Evolutionary conservation across 2,888 invertebrate genomes (phyloP).

Genomic region (Cantharis flavilabris): DNA sequence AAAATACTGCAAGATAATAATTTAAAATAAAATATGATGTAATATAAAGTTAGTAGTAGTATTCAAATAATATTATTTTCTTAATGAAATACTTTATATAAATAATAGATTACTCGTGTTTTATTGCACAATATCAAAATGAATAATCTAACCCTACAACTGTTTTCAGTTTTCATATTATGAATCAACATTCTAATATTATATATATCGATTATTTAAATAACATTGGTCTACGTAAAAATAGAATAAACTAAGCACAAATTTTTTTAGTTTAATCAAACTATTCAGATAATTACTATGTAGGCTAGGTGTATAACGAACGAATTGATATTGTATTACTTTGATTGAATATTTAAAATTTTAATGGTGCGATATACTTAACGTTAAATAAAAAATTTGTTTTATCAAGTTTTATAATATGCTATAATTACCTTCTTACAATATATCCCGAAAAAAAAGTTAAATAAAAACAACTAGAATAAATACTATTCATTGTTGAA

Average conservation of each 20-base stretch:
- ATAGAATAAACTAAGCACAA: not conserved
- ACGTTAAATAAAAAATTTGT: not conserved
- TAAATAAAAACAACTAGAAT: not conserved
- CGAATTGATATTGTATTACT: too few species aligned
- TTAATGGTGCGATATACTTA: not conserved
- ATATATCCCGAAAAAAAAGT: not conserved
- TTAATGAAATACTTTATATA: not conserved
- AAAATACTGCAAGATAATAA: too few species aligned
- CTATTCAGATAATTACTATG: not conserved
- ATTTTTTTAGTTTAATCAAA: not conserved
- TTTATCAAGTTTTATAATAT: not conserved
- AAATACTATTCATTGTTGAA: too few species aligned
- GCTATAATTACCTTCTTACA: not conserved
- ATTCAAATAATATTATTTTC: not conserved
- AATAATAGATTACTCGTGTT: not conserved
- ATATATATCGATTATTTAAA: not conserved
- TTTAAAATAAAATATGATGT: too few species aligned
- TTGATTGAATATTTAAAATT: not conserved
- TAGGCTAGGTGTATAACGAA: too few species aligned
- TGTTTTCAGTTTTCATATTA: not conserved
- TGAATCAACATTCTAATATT: not conserved
- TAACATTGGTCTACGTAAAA: not conserved
- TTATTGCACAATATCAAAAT: not conserved
- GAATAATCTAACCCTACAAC: not conserved
- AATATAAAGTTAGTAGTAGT: not conserved